Evolutionary conservation across 92 coral and sea anemone species (phyloP).

Genomic region (Nematostella vectensis): DNA sequence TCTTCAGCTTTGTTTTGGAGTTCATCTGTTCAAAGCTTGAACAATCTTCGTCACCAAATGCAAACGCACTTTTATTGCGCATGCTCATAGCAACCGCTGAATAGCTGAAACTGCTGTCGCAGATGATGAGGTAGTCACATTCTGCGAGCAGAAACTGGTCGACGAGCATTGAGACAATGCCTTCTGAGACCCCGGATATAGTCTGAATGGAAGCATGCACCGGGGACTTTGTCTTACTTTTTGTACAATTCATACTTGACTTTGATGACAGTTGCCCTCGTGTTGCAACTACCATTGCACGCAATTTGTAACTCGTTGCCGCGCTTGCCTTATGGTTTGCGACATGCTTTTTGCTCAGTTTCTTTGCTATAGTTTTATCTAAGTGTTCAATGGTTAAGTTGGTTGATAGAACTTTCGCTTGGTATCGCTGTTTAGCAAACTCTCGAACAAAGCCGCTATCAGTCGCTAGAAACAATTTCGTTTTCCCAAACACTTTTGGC

Average conservation of each 20-base stretch:
- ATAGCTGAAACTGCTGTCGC: constrained; percentile 90
- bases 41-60: constrained; percentile 63
- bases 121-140: constrained; percentile 69
- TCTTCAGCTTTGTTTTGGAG: too few relatives aligned
- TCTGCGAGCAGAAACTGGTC: constrained; percentile 79
- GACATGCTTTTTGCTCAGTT: constrained; percentile 43
- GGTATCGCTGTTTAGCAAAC: constrained; percentile 39
- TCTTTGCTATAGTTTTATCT: too few relatives aligned
- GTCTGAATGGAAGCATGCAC: constrained; percentile 13
- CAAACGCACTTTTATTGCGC: constrained; percentile 50
- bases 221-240: constrained; percentile 22
- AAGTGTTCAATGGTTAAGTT: constrained; percentile 59
- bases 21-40: constrained; percentile 9
- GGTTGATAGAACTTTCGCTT: constrained; percentile 54
- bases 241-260: constrained; percentile 40
- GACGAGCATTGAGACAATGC: constrained; percentile 66
- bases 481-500: too few relatives aligned
- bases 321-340: constrained; percentile 44
- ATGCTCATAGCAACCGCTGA: constrained; percentile 82
- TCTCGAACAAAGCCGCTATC: constrained; percentile 50
- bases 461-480: constrained; percentile 74
- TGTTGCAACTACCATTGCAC: constrained; percentile 34
- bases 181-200: constrained; percentile 45
- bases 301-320: constrained; percentile 34
- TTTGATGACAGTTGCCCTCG: constrained; percentile 26